phyloP scores from a whole-genome alignment of 2,888 invertebrate species.

The Hetaerina titia region DNA sequence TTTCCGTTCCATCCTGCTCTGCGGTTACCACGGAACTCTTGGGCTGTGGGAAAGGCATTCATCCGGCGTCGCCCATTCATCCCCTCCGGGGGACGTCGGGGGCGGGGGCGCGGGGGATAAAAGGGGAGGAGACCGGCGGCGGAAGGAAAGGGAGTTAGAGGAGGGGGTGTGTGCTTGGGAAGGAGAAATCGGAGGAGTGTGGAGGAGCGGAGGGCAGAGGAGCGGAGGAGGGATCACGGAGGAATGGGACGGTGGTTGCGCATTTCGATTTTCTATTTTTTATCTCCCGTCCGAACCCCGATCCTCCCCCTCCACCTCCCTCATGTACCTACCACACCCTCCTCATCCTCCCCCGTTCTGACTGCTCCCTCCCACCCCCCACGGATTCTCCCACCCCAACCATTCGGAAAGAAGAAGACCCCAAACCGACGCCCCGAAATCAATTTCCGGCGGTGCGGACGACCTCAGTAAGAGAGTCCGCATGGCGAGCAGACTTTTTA shows the following conservation, averaged over 20 bases:
- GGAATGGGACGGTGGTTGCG: slow-evolving; percentile 29
- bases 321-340: background rate
- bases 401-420: slow-evolving; percentile 35
- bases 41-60: slow-evolving; percentile 46
- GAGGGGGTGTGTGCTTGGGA: background rate
- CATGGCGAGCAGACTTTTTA: slow-evolving; percentile 41
- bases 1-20: slow-evolving; percentile 47
- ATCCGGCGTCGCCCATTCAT: slow-evolving; percentile 38
- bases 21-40: slow-evolving; percentile 43
- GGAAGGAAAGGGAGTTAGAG: background rate
- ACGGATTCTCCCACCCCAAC: background rate
- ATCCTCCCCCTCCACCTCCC: background rate
- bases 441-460: slow-evolving; percentile 34
- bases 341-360: background rate
- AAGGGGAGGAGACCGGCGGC: background rate
- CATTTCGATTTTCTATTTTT: slow-evolving; percentile 41
- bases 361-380: no score
- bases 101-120: background rate
- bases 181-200: background rate
- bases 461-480: slow-evolving; percentile 1
- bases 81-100: background rate
- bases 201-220: background rate
- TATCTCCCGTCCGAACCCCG: background rate
- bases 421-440: background rate
- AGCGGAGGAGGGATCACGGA: background rate